Conservation (phyloP, 2,888 invertebrate genomes). For the Athrips mouffetella region DNA sequence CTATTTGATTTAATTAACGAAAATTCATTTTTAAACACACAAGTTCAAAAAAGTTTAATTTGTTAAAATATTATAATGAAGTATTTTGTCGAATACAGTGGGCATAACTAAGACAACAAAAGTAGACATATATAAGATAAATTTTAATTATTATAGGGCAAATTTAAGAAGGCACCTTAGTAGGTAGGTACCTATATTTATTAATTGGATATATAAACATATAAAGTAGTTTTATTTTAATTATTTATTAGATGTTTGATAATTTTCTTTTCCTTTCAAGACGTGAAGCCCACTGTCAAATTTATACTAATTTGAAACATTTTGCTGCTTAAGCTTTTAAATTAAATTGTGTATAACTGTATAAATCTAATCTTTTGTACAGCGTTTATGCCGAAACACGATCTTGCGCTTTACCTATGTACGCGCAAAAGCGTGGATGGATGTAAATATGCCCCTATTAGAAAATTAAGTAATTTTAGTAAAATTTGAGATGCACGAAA, state of each 20-base stretch:
- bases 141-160: too few relatives aligned
- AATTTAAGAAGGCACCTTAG: too few relatives aligned
- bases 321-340: background rate
- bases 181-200: too few relatives aligned
- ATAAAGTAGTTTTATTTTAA: too few relatives aligned
- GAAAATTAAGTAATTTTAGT: slow-evolving; percentile 29
- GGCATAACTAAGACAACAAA: background rate
- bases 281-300: too few relatives aligned
- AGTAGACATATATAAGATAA: background rate
- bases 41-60: too few relatives aligned
- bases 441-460: slow-evolving; percentile 19
- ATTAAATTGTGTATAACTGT: background rate
- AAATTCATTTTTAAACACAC: too few relatives aligned
- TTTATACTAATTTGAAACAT: background rate
- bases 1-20: background rate
- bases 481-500: slow-evolving; percentile 50
- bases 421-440: too few relatives aligned
- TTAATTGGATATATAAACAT: too few relatives aligned
- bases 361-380: background rate
- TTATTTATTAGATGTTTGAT: too few relatives aligned
- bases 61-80: background rate
- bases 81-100: background rate
- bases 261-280: too few relatives aligned
- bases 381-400: background rate
- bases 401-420: too few relatives aligned